Base-by-base conservation (phyloP, 2,797 vertebrate genomes). In the Carduelis carduelis region DNA sequence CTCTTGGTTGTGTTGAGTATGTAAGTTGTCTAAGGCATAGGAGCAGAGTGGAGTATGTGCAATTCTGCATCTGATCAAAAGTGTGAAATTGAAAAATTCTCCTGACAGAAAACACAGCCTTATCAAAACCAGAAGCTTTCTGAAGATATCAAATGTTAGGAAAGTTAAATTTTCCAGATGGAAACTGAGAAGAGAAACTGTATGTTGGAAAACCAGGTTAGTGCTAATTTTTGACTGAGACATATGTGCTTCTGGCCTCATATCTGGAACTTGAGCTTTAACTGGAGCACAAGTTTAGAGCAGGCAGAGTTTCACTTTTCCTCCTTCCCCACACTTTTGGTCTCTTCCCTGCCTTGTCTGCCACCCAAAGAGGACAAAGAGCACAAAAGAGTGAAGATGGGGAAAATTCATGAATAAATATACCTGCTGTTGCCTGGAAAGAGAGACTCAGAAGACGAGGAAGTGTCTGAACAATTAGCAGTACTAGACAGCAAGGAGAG, bases 71-170 rank as follows among this genome's bases (percentile, higher is more conserved):
- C 35, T 50, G 80, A 64, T 64, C 56, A 70, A 50, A 87, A 55
- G 8, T 32, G n/a, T 0, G 1, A 37, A 83, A 79, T 7, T 72
- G 63, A 88, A 87, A 94, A 85, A 74, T 66, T 83, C 8, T 84
- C 9, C 44, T 5, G 12, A 76, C 11, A 84, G 39, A 86, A 95
- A 90, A 65, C 50, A 27, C 11, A 75, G 10, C 30, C 80, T 91
- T 91, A 81, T 81, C 74, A 68, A 91, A 94, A 63, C 15, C 47
- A 81, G 83, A 90, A 93, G 55, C 39, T 72, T 83, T 83, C 80
- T 70, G 47, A 88, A 84, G 35, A 65, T 82, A 66, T 44, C 50
- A 57, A 75, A 63, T 66, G 17, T 39, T 72, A 76, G 19, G 34
- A 70, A 82, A 89, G 59, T 84, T 79, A 56, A 70, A 43, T 87